A percentile compares a stretch with the other conserved stretches of the same genome.
Evolutionary conservation across 1,140 invertebrate species (phyloP).

Genomic region (Epicauta chinensis): DNA sequence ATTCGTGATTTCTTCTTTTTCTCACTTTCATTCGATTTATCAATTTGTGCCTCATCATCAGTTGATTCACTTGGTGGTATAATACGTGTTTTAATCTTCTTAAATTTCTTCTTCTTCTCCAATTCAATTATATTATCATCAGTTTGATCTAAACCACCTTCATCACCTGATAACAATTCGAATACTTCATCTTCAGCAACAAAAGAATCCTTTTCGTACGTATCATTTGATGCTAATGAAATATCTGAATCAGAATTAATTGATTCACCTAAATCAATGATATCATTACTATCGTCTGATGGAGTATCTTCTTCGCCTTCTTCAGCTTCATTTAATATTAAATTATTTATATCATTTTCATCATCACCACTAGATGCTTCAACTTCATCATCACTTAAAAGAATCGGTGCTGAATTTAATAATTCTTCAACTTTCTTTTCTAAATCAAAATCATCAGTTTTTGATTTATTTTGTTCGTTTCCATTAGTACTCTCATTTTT

Average conservation of each 20-base stretch:
- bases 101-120: conserved; percentile 5
- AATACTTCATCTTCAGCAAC: conserved; percentile 25
- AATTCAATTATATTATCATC: conserved; percentile 1
- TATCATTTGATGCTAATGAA: conserved; percentile 14
- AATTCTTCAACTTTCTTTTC: conserved; percentile 1
- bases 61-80: conserved; percentile 1
- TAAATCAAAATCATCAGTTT: neutral
- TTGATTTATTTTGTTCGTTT: neutral
- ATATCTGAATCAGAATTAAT: conserved; percentile 16
- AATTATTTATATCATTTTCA: neutral
- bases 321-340: conserved; percentile 23
- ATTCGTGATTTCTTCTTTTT: conserved; percentile 7
- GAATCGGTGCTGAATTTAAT: conserved; percentile 2
- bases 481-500: neutral
- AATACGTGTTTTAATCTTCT: conserved; percentile 11
- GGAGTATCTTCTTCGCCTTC: conserved; percentile 31
- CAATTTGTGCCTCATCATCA: conserved; percentile 1
- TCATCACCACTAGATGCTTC: conserved; percentile 2
- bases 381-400: conserved; percentile 11
- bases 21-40: neutral
- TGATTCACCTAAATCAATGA: conserved; percentile 30
- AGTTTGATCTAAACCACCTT: conserved; percentile 18
- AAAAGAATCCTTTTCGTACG: conserved; percentile 27
- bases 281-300: conserved; percentile 28
- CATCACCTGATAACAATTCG: conserved; percentile 26